Percentiles rank a stretch among this genome's conserved stretches.
These are phyloP conservation scores for Plecotus auritus DNA, from an alignment of 2,113 vertebrate species.

Conservation along the genomic window DNA sequence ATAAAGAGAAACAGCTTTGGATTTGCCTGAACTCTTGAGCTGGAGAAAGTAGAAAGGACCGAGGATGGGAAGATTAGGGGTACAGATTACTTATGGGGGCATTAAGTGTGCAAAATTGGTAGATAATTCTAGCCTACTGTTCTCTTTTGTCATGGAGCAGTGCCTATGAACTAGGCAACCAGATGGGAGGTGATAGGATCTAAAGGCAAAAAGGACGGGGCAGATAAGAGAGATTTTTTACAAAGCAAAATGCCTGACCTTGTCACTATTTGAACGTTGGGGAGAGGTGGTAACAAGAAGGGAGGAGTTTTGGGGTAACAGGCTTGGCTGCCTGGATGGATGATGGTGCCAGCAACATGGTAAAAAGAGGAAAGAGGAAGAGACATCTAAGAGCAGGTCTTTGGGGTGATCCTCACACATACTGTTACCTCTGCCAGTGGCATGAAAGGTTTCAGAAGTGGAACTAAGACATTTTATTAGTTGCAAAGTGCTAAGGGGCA, in stretches of 20 bases:
- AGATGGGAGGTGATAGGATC: background rate
- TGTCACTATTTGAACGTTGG: background rate
- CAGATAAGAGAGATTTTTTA: background rate
- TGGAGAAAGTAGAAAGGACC: background rate
- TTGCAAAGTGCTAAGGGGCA: background rate
- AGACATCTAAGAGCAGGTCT: background rate
- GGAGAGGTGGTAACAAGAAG: background rate
- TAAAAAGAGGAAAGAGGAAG: background rate
- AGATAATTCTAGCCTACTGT: background rate
- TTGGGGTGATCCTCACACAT: background rate
- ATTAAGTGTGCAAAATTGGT: background rate
- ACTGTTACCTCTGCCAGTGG: background rate
- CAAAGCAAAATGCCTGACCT: background rate
- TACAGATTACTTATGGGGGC: background rate
- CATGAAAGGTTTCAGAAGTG: background rate
- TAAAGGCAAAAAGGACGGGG: background rate
- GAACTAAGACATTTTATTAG: background rate
- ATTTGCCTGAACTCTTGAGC: background rate
- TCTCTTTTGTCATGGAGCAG: background rate
- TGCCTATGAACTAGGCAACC: background rate
- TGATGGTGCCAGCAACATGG: background rate
- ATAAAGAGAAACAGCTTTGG: background rate
- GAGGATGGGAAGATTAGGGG: background rate
- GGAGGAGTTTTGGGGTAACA: background rate
- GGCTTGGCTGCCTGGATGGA: background rate